These are phyloP conservation scores for Agrotis ipsilon DNA, from an alignment of 2,888 invertebrate species.

Conservation along the genomic window DNA sequence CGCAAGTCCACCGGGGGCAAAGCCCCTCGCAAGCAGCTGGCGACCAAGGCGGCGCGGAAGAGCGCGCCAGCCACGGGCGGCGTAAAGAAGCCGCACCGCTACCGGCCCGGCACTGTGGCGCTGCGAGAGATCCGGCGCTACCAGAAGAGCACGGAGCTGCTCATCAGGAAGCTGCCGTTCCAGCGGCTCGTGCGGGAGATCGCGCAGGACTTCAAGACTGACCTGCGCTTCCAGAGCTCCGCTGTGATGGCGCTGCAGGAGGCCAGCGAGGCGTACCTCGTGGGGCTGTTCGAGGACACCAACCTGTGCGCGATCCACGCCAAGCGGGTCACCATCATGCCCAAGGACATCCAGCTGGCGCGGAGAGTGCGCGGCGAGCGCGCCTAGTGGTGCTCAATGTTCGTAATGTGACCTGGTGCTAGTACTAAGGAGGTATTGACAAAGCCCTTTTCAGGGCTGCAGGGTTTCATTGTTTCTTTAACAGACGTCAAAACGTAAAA, in stretches of 20 bases:
- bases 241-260: slow-evolving; percentile 93
- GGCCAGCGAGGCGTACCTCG: slow-evolving; percentile 92
- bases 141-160: slow-evolving; percentile 94
- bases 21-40: slow-evolving; percentile 93
- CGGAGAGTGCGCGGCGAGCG: slow-evolving; percentile 82
- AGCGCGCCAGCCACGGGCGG: slow-evolving; percentile 94
- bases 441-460: slow-evolving; percentile 89
- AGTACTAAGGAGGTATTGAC: slow-evolving; percentile 65
- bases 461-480: slow-evolving; percentile 61
- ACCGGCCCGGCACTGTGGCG: slow-evolving; percentile 93
- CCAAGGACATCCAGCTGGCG: slow-evolving; percentile 83
- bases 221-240: slow-evolving; percentile 93
- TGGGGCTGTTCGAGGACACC: slow-evolving; percentile 94
- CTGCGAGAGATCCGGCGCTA: slow-evolving; percentile 94
- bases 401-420: too few relatives aligned
- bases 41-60: slow-evolving; percentile 94
- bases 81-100: slow-evolving; percentile 94
- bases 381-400: slow-evolving; percentile 67
- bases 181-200: slow-evolving; percentile 94
- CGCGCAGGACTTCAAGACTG: slow-evolving; percentile 94
- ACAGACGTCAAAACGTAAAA: slow-evolving; percentile 26
- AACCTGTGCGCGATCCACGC: slow-evolving; percentile 95
- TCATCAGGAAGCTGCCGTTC: slow-evolving; percentile 94
- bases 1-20: slow-evolving; percentile 95
- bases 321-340: slow-evolving; percentile 85